Conservation (phyloP, 2,113 vertebrate genomes). For the Turnix velox region DNA sequence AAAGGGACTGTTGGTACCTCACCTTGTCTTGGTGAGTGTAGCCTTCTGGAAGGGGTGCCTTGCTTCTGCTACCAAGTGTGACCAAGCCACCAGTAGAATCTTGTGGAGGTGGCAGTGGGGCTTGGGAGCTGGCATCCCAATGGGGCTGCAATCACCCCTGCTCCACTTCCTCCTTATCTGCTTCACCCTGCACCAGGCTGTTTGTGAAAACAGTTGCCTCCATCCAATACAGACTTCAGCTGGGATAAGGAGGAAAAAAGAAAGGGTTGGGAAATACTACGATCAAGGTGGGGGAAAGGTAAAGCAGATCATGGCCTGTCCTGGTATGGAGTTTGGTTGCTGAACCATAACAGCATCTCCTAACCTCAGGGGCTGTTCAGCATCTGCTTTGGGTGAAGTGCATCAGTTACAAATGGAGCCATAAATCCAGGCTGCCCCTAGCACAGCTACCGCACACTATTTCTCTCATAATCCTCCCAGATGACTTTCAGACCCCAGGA, state of each 20-base stretch:
- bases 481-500: neutral
- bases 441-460: neutral
- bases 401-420: neutral
- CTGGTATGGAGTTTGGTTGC: neutral
- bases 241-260: neutral
- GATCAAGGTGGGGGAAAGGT: neutral
- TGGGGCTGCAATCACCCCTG: neutral
- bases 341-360: rapidly evolving
- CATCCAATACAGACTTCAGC: neutral
- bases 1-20: neutral
- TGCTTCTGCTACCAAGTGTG: rapidly evolving
- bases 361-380: neutral
- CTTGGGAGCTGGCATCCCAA: neutral
- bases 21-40: neutral
- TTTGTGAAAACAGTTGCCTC: neutral
- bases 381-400: neutral
- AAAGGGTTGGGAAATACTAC: neutral
- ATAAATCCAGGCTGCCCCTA: neutral
- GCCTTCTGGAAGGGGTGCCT: neutral
- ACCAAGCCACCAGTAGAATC: rapidly evolving
- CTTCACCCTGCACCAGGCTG: neutral
- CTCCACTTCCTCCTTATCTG: neutral
- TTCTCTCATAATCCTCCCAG: neutral
- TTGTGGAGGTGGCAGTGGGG: neutral
- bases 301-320: neutral